Evolutionary conservation across 2,797 vertebrate genomes (phyloP), one percentile per base, ranked within the genome.

Genomic region (Philypnodon macrostomus): DNA sequence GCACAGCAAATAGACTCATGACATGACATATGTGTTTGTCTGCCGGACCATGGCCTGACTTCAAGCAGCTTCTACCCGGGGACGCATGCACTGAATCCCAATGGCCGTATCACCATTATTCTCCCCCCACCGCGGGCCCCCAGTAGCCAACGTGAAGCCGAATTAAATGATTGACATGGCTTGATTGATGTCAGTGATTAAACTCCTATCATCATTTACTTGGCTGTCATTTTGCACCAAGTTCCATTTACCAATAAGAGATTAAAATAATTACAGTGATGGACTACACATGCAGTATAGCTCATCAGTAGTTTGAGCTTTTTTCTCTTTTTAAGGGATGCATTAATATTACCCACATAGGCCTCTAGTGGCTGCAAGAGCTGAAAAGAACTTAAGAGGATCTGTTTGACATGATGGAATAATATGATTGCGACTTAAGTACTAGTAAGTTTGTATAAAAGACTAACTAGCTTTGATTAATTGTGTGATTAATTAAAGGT

Each of bases 1-100:
- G 70, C 72, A 68, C 68, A 63, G 61, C 74, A 77, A 82, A 84
- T 75, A 73, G 72, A 79, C 66, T 65, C 1, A 7, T 74, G 68
- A 77, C 74, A 67, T 81, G 81, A 79, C 81, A 75, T 77, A 79
- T 77, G 74, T 70, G 78, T 71, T 79, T 80, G 76, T 64, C 63
- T 66, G 61, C 67, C 75, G 73, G 74, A 63, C 69, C 74, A 19
- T 77, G 75, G 53, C 66, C 63, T 2, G 45, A 53, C 68, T 63
- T 65, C 57, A 66, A 69, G 62, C 30, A n/a, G n/a, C n/a, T n/a
- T n/a, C n/a, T n/a, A n/a, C n/a, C n/a, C n/a, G n/a, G 3, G 55
- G 58, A 47, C 48, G 57, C 67, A 70, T 58, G 67, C 37, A 1
- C 60, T 58, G 78, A 80, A 80, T 80, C 55, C 61, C 72, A 80